Percentiles rank a stretch among this genome's conserved stretches.
Conservation (phyloP, 2,797 vertebrate genomes). For the Myoxocephalus aenaeus region DNA sequence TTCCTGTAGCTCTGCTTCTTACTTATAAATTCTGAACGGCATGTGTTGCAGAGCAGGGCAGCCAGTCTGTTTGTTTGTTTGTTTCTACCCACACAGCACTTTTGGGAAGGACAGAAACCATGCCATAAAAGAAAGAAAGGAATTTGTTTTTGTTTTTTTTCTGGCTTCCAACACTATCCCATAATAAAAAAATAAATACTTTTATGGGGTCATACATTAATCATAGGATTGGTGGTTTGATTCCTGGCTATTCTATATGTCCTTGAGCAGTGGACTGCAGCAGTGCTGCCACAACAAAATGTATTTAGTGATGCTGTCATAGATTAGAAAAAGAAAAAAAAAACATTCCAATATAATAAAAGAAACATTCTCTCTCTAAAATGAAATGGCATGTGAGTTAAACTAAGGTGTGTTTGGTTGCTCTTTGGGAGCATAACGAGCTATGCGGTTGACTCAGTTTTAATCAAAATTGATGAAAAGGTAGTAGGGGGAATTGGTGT, state of each 20-base stretch:
- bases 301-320: background rate
- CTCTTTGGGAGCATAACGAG: background rate
- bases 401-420: slow-evolving; percentile 13
- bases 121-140: background rate
- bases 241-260: background rate
- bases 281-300: background rate
- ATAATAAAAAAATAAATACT: background rate
- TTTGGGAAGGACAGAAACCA: slow-evolving; percentile 11
- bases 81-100: slow-evolving; percentile 20
- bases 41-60: background rate
- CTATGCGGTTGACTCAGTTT: slow-evolving; percentile 30
- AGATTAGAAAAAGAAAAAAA: background rate
- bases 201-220: slow-evolving; percentile 6
- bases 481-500: slow-evolving; percentile 13
- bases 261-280: background rate
- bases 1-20: slow-evolving; percentile 14
- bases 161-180: background rate
- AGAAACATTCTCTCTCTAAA: background rate
- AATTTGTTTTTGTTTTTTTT: background rate
- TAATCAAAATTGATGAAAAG: slow-evolving; percentile 31
- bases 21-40: slow-evolving; percentile 17
- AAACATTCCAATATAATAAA: background rate
- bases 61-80: slow-evolving; percentile 6
- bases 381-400: background rate
- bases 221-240: slow-evolving; percentile 12